These are phyloP conservation scores for Asteroscopus sphinx DNA, from an alignment of 2,888 invertebrate genomes.

Conservation along the genomic window DNA sequence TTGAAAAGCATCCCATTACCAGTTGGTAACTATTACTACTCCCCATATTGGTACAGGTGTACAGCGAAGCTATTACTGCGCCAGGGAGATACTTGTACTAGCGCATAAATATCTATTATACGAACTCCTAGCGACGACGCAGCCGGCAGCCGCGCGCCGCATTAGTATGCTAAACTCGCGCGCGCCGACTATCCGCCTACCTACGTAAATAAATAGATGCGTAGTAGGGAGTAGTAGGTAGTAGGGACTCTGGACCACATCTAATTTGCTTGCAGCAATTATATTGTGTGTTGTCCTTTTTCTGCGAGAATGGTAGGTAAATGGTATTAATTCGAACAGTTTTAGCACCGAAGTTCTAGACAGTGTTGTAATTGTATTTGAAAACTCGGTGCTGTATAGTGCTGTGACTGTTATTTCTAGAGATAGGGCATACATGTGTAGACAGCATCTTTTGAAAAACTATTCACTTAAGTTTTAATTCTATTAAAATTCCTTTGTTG, in stretches of 20 bases:
- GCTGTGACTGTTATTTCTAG: not conserved
- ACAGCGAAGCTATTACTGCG: slow-evolving; percentile 22
- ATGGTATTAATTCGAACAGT: slow-evolving; percentile 28
- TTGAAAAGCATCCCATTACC: slow-evolving; percentile 4
- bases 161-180: slow-evolving; percentile 33
- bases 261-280: slow-evolving; percentile 11
- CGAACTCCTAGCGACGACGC: slow-evolving; percentile 16
- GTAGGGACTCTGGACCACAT: not conserved
- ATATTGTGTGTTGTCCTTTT: slow-evolving; percentile 20
- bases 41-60: not conserved
- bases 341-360: slow-evolving; percentile 24
- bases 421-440: too few species aligned
- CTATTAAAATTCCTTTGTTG: too few species aligned
- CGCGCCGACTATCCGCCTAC: not conserved
- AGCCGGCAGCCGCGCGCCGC: not conserved
- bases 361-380: slow-evolving; percentile 10
- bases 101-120: slow-evolving; percentile 47
- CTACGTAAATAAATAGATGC: too few species aligned
- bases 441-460: too few species aligned
- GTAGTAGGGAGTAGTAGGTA: too few species aligned
- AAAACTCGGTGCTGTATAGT: slow-evolving; percentile 2
- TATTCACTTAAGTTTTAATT: too few species aligned
- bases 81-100: slow-evolving; percentile 7
- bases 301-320: not conserved
- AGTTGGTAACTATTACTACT: not conserved